A percentile compares a stretch with the other conserved stretches of the same genome.
These are phyloP conservation scores for Caenorhabditis parvicauda DNA, from an alignment of 2,888 invertebrate genomes.

Conservation along the genomic window DNA sequence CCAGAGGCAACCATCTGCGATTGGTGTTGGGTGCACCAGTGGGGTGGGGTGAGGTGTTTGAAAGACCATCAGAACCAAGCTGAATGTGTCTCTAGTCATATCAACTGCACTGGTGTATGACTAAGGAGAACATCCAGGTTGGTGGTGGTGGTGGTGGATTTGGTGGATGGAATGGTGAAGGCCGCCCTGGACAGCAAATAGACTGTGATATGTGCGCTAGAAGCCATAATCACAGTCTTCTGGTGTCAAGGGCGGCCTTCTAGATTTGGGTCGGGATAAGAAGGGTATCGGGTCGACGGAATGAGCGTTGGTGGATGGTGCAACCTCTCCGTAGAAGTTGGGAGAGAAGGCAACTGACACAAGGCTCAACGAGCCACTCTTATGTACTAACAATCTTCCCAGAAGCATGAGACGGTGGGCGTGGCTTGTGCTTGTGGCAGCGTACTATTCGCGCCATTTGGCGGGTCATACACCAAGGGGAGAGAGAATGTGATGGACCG, in stretches of 20 bases:
- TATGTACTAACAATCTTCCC: too few species aligned
- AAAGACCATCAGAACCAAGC: conserved; percentile 30
- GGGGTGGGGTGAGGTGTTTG: too few species aligned
- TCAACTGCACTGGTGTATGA: conserved; percentile 17
- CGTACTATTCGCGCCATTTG: too few species aligned
- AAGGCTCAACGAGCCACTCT: too few species aligned
- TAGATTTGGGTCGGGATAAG: neutral
- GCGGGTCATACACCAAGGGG: too few species aligned
- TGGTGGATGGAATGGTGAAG: neutral
- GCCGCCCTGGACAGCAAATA: conserved; percentile 32
- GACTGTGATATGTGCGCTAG: conserved; percentile 14
- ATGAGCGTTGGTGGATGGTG: too few species aligned
- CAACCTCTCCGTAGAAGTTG: too few species aligned
- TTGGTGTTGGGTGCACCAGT: too few species aligned
- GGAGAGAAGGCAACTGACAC: too few species aligned
- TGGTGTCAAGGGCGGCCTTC: conserved; percentile 7
- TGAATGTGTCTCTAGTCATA: conserved; percentile 52
- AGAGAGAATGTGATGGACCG: neutral
- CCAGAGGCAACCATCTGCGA: neutral
- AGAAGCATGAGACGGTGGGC: too few species aligned
- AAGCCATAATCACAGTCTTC: conserved; percentile 4
- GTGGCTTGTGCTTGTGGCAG: too few species aligned
- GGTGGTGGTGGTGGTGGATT: neutral
- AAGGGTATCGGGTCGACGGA: too few species aligned
- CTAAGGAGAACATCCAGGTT: conserved; percentile 38